Evolutionary conservation across 1,140 invertebrate genomes (phyloP), one percentile per base, ranked within the genome.

Genomic region (Diploscapter pachys): DNA sequence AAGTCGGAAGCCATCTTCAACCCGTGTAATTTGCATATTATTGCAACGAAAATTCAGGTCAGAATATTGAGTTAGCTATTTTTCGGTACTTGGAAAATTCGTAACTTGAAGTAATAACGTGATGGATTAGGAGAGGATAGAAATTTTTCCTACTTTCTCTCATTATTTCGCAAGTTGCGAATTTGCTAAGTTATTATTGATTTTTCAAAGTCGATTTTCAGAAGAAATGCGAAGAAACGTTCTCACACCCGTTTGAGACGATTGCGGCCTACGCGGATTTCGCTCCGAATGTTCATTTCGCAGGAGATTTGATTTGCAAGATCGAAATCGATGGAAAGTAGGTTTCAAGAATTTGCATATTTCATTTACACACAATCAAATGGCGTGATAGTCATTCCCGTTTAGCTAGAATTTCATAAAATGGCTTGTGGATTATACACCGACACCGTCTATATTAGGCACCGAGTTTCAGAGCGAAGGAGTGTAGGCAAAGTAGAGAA

Each of bases 201-300:
- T 31, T 31, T 31, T 31, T 31, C 57, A n/a, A 66, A 50, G 55
- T 49, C 6, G 50, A 59, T 71, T 77, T 79, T 73, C 64, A 73
- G 71, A 73, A 55, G 51, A 8, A 31, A 8, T 65, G 64, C n/a
- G 52, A 73, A 71, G 53, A 75, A 31, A 71, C 71, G 50, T 81
- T 81, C 64, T 80, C 82, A 31, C 80, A 73, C 3, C 73, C 81
- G 3, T 82, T 82, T 57, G 82, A 83, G 65, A 85, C 78, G 3
- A 69, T 83, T 62, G 82, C 80, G 5, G 74, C 75, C 11, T 81
- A 81, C 72, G 83, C 83, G 4, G 82, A 83, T 66, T 83, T 85
- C 73, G 82, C 82, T 11, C 82, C 85, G 75, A 82, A 82, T 63
- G 78, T 82, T 56, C 84, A 83, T 75, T 83, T 83, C 68, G 52